A percentile compares a stretch with the other conserved stretches of the same genome.
phyloP scores from a whole-genome alignment of 1,140 invertebrate species.

The Drosophila guanche region DNA sequence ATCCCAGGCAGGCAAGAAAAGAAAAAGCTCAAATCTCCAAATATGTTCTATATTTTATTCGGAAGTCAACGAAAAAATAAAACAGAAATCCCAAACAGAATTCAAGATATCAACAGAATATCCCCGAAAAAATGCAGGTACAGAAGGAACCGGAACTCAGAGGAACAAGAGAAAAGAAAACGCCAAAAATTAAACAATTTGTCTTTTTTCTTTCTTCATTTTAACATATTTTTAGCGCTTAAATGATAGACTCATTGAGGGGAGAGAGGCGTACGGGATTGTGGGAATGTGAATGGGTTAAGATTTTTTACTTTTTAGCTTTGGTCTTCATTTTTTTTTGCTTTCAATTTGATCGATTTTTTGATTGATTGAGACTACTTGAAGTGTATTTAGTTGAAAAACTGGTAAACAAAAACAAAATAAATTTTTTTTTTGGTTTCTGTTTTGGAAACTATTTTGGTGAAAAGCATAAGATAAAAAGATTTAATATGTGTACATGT shows the following conservation, averaged over 20 bases:
- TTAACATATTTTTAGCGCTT: conserved; percentile 76
- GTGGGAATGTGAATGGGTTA: conserved; percentile 78
- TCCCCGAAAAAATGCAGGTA: neutral
- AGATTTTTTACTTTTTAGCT: conserved; percentile 51
- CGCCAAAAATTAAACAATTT: conserved; percentile 50
- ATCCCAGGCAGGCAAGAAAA: conserved; percentile 77
- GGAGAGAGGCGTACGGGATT: conserved; percentile 82
- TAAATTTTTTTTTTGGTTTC: conserved; percentile 27
- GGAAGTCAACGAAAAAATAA: conserved; percentile 20
- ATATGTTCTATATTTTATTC: conserved; percentile 50
- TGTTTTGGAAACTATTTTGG: conserved; percentile 18
- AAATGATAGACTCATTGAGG: conserved; percentile 84
- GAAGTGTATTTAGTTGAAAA: conserved; percentile 76
- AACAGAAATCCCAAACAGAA: conserved; percentile 15
- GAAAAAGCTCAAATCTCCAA: conserved; percentile 83
- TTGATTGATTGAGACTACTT: conserved; percentile 69
- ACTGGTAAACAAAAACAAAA: conserved; percentile 38
- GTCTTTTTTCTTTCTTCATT: conserved; percentile 46
- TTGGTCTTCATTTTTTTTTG: conserved; percentile 34
- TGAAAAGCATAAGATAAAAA: conserved; percentile 51
- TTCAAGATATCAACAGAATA: too few species aligned
- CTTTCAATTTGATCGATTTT: conserved; percentile 45
- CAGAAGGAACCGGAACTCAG: conserved; percentile 44
- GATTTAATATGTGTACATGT: conserved; percentile 47
- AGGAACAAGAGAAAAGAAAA: conserved; percentile 55